Conservation (phyloP, 1,140 invertebrate species). For the Dinothrombium tinctorium region DNA sequence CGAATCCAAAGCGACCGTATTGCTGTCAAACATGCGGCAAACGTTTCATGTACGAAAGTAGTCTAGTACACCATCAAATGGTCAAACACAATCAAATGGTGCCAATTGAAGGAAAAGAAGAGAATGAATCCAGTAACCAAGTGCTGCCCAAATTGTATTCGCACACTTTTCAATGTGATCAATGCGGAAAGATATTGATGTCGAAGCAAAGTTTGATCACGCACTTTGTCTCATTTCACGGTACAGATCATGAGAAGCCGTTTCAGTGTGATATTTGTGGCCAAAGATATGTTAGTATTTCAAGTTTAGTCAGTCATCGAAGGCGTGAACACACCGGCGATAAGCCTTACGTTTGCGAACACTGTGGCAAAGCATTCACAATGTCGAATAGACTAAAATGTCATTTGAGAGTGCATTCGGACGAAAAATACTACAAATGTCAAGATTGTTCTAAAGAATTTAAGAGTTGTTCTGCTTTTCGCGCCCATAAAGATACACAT, state of each 20-base stretch:
- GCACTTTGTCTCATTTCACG: constrained; percentile 10
- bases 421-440: constrained; percentile 37
- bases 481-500: constrained; percentile 14
- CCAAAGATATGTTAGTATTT: constrained; percentile 1
- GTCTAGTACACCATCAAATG: constrained; percentile 26
- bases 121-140: background rate
- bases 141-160: background rate
- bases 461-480: constrained; percentile 8
- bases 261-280: constrained; percentile 10
- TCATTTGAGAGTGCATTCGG: constrained; percentile 33
- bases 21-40: constrained; percentile 28
- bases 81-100: constrained; percentile 25
- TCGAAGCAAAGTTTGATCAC: constrained; percentile 19
- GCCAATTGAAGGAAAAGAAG: background rate
- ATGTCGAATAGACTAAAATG: constrained; percentile 43
- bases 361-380: constrained; percentile 35
- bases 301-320: background rate
- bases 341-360: constrained; percentile 30
- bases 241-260: constrained; percentile 9
- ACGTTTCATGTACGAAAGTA: constrained; percentile 29
- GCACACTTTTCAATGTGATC: constrained; percentile 21
- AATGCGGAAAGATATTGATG: constrained; percentile 18
- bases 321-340: constrained; percentile 28
- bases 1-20: constrained; percentile 17
- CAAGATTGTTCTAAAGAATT: constrained; percentile 27